phyloP scores from a whole-genome alignment of 2,888 invertebrate genomes.

The Pyrgus malvae region DNA sequence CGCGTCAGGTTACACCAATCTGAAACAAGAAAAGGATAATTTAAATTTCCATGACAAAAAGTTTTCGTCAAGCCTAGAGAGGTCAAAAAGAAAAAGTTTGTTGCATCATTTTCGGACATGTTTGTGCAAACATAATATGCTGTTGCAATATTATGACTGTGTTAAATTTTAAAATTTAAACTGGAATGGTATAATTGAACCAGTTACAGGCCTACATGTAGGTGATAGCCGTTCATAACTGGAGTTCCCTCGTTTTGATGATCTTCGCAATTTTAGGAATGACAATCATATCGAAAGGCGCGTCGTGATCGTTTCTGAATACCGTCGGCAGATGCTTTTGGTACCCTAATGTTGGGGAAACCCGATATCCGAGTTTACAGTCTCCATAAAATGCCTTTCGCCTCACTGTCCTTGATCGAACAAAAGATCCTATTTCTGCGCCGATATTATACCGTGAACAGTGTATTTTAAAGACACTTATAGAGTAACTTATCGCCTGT shows the following conservation, averaged over 20 bases:
- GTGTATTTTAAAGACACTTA: neutral
- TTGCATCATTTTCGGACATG: neutral
- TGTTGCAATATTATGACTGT: neutral
- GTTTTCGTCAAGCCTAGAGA: neutral
- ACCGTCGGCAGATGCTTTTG: conserved; percentile 54
- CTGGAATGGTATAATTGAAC: conserved; percentile 38
- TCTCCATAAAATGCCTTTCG: conserved; percentile 30
- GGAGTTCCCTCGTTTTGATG: conserved; percentile 73
- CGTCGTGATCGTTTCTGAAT: conserved; percentile 64
- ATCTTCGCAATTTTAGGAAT: conserved; percentile 72
- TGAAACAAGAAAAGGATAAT: conserved; percentile 54
- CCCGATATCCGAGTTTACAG: conserved; percentile 43
- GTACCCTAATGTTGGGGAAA: conserved; percentile 59
- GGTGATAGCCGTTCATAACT: conserved; percentile 52
- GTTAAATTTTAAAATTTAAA: conserved; percentile 1
- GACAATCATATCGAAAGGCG: conserved; percentile 74
- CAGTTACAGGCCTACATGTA: conserved; percentile 45
- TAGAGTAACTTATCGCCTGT: conserved; percentile 1
- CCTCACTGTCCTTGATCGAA: conserved; percentile 35
- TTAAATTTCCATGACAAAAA: conserved; percentile 2
- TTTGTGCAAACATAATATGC: neutral
- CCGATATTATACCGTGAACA: conserved; percentile 9
- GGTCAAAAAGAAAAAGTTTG: neutral
- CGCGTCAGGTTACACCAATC: conserved; percentile 39
- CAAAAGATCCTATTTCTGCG: conserved; percentile 25